Base-by-base conservation (phyloP, 2,113 vertebrate species). In the Cardinalis cardinalis region DNA sequence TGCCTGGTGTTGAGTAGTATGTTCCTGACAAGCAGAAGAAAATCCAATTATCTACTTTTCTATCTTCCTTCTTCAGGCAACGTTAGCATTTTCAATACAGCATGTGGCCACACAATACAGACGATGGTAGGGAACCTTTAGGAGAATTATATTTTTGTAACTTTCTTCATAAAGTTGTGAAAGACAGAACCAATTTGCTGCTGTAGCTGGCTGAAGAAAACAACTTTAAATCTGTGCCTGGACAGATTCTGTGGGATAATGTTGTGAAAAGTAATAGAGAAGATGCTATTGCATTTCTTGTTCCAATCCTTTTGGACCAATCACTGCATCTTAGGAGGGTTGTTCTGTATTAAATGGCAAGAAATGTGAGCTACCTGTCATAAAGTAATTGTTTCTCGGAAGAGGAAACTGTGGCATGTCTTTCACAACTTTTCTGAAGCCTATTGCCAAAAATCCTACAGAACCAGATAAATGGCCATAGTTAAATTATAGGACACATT, bases 21-120 rank as follows among this genome's bases (percentile, higher is more conserved):
- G 58, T 72, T 94, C 72, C 51, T 92, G 63, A 94, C 82, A 93
- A 60, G 46, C 89, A 61, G 66, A 69, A 75, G 29, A 79, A 92
- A 94, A 80, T 77, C 75, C 73, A 84, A 34, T 91, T 84, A 69
- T 52, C 64, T 69, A n/a, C 28, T 72, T 90, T 55, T 87, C 40
- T 73, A 84, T 59, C 81, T 84, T 74, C 44, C 15, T 88, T 82
- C 41, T 89, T 84, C 80, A 89, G 66, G 56, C 95, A 90, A 86
- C 3, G 8, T 58, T 91, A 74, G 41, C 8, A 81, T 85, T 92
- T 95, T 87, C 86, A 74, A 84, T 87, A 58, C 1, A 40, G 25
- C 34, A 75, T 73, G n/a, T 64, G 44, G 58, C 41, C 34, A 36
- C 46, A 31, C 26, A 75, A 49, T 69, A 65, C 29, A 88, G 53